phyloP scores from a whole-genome alignment of 2,888 invertebrate genomes.

The Pseudococcus longispinus region DNA sequence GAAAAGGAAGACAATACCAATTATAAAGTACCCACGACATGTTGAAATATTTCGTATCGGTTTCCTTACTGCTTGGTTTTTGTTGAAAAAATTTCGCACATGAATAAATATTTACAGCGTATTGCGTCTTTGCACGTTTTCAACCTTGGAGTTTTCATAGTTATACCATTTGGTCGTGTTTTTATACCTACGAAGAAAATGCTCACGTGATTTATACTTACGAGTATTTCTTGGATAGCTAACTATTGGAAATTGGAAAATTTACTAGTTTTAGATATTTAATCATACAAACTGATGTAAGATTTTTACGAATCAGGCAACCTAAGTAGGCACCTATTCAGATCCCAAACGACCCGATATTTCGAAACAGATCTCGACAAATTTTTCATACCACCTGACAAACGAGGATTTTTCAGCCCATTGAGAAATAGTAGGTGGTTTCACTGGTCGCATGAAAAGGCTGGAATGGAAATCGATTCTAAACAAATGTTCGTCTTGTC shows the following conservation, averaged over 20 bases:
- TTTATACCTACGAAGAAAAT: not conserved
- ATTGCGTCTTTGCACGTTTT: not conserved
- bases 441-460: not conserved
- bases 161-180: not conserved
- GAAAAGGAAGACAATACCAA: not conserved
- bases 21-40: not conserved
- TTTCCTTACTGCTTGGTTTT: not conserved
- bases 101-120: slow-evolving; percentile 4
- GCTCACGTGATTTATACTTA: not conserved
- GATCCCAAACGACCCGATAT: not conserved
- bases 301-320: no score
- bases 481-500: slow-evolving; percentile 5
- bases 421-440: not conserved
- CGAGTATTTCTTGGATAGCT: not conserved
- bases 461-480: not conserved
- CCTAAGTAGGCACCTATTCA: not conserved
- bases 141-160: not conserved
- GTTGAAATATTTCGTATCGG: not conserved
- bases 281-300: no score
- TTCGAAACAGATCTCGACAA: not conserved
- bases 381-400: not conserved
- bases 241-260: no score
- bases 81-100: not conserved
- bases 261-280: no score
- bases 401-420: not conserved